Evolutionary conservation across 2,888 invertebrate genomes (phyloP).

Genomic region (Sphaerophoria taeniata): DNA sequence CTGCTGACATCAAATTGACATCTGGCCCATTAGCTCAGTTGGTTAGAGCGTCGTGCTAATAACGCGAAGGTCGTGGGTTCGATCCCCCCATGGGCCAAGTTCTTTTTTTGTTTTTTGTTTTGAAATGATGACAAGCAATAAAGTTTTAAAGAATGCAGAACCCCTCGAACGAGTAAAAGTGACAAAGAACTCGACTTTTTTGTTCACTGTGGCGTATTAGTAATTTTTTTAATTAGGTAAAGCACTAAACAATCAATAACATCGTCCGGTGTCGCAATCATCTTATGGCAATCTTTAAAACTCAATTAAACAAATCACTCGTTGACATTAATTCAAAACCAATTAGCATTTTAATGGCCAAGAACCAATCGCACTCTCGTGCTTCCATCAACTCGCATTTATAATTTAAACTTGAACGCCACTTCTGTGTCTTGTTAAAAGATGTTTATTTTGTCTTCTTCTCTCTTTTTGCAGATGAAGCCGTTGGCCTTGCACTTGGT

Average conservation of each 20-base stretch:
- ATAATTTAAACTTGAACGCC: conserved; percentile 31
- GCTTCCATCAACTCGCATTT: neutral
- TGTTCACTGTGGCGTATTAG: too few relatives aligned
- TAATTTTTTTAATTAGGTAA: too few relatives aligned
- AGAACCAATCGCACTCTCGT: conserved; percentile 24
- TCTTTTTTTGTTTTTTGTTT: conserved; percentile 42
- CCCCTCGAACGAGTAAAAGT: too few relatives aligned
- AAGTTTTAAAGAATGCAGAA: too few relatives aligned
- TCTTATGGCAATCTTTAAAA: too few relatives aligned
- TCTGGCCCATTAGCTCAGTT: conserved; percentile 83
- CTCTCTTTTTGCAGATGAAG: conserved; percentile 78
- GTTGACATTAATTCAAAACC: conserved; percentile 11
- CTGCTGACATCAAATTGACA: neutral
- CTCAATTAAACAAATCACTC: conserved; percentile 9
- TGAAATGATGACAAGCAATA: too few relatives aligned
- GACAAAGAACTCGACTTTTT: too few relatives aligned
- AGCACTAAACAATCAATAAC: too few relatives aligned
- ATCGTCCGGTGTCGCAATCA: too few relatives aligned
- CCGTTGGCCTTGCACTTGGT: conserved; percentile 82
- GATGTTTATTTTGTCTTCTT: conserved; percentile 46
- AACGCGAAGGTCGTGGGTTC: conserved; percentile 83
- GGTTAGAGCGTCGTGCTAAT: conserved; percentile 84
- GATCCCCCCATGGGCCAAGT: conserved; percentile 83
- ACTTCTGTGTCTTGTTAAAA: conserved; percentile 14
- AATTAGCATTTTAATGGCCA: conserved; percentile 35